Conservation (phyloP, 1,140 invertebrate species). For the Forficula auricularia region DNA sequence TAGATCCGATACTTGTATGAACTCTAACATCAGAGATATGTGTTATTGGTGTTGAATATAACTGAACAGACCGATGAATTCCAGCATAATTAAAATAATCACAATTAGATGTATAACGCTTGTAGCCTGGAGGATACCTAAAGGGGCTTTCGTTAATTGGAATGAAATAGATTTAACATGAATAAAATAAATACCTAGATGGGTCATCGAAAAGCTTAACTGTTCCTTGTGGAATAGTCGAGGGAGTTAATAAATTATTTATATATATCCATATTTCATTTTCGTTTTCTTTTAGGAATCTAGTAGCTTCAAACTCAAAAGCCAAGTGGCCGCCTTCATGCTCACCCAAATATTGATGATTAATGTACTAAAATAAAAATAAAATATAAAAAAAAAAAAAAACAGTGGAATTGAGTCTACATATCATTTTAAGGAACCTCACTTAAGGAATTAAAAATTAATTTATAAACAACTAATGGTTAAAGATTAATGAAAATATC, state of each 20-base stretch:
- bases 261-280: constrained; percentile 20
- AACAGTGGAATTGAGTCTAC: neutral
- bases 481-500: neutral
- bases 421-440: neutral
- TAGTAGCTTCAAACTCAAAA: constrained; percentile 34
- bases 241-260: constrained; percentile 40
- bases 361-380: constrained; percentile 32
- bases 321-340: constrained; percentile 46
- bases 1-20: constrained; percentile 19
- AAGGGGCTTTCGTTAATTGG: constrained; percentile 1
- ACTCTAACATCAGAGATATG: constrained; percentile 34
- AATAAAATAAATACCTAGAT: constrained; percentile 1
- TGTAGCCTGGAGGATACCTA: constrained; percentile 34
- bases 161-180: neutral
- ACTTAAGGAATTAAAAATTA: neutral
- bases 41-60: constrained; percentile 31
- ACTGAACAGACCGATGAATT: constrained; percentile 38
- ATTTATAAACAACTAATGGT: neutral
- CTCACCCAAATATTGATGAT: constrained; percentile 28
- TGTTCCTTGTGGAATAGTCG: constrained; percentile 31
- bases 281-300: neutral
- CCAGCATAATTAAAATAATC: constrained; percentile 56
- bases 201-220: constrained; percentile 11
- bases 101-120: constrained; percentile 34
- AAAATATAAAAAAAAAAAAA: neutral